A percentile compares a stretch with the other conserved stretches of the same genome.
These are phyloP conservation scores for Scolanthus callimorphus DNA, from an alignment of 92 coral and sea anemone species.

Conservation along the genomic window DNA sequence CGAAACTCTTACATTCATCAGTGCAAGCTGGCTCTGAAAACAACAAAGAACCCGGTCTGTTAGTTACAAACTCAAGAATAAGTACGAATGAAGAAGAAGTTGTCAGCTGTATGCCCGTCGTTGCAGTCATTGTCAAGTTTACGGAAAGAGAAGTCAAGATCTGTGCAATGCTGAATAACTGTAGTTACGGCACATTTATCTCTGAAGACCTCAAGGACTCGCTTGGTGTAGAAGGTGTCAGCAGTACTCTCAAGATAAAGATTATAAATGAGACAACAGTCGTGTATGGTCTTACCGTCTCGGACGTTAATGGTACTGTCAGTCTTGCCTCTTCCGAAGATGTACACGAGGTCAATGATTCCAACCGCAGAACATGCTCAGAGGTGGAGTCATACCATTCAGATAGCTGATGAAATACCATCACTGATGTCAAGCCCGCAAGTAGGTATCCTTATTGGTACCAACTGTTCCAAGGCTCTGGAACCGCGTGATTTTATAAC, in stretches of 20 bases:
- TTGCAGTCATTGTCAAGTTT: slow-evolving; percentile 29
- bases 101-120: slow-evolving; percentile 30
- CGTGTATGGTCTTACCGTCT: slow-evolving; percentile 22
- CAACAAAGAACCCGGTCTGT: not conserved
- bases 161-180: slow-evolving; percentile 47
- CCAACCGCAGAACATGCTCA: slow-evolving; percentile 10
- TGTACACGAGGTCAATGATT: slow-evolving; percentile 15
- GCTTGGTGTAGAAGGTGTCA: slow-evolving; percentile 14
- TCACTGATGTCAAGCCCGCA: slow-evolving; percentile 11
- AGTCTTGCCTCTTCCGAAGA: slow-evolving; percentile 19
- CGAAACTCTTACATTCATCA: not conserved
- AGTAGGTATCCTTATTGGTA: slow-evolving; percentile 21
- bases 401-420: slow-evolving; percentile 21
- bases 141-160: slow-evolving; percentile 7
- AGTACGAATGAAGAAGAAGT: not conserved
- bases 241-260: slow-evolving; percentile 15
- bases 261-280: slow-evolving; percentile 36
- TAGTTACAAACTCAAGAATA: slow-evolving; percentile 19
- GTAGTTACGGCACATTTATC: slow-evolving; percentile 47
- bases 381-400: slow-evolving; percentile 22
- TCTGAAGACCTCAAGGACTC: slow-evolving; percentile 13
- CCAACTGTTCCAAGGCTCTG: slow-evolving; percentile 28
- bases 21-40: not conserved
- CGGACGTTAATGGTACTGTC: slow-evolving; percentile 28
- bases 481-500: slow-evolving; percentile 25